These are phyloP conservation scores for Drosophila anomalata DNA, from an alignment of 2,888 invertebrate species.

Conservation along the genomic window DNA sequence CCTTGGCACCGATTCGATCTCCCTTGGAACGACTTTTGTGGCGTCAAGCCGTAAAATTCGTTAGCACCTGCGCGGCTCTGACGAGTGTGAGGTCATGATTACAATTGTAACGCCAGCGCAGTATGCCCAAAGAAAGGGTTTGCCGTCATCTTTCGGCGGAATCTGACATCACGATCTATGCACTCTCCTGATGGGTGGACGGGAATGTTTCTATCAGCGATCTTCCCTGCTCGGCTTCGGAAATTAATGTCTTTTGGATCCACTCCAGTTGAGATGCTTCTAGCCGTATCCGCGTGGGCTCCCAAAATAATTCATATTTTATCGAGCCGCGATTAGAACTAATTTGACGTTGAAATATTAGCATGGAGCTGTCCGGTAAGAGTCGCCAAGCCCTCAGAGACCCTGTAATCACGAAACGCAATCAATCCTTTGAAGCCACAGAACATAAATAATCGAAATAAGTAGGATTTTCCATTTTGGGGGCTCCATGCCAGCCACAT, in stretches of 20 bases:
- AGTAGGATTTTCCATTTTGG: constrained; percentile 49
- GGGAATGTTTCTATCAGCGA: background rate
- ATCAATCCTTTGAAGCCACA: constrained; percentile 69
- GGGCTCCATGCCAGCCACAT: constrained; percentile 50
- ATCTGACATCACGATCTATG: constrained; percentile 50
- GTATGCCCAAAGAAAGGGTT: constrained; percentile 60
- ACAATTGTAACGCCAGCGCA: constrained; percentile 63
- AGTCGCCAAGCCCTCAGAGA: constrained; percentile 19
- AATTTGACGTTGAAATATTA: constrained; percentile 78
- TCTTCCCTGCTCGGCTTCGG: background rate
- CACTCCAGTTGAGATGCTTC: constrained; percentile 8
- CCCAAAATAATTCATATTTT: constrained; percentile 59
- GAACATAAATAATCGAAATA: constrained; percentile 71
- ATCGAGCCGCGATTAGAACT: constrained; percentile 72
- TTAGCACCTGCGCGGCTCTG: constrained; percentile 58
- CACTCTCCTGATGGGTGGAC: background rate
- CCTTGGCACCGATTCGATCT: constrained; percentile 38
- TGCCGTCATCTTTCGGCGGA: constrained; percentile 41
- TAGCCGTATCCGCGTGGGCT: constrained; percentile 10
- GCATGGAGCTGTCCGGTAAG: constrained; percentile 29
- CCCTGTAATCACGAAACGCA: constrained; percentile 64
- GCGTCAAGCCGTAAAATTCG: constrained; percentile 77
- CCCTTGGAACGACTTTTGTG: constrained; percentile 31
- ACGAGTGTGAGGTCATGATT: constrained; percentile 71
- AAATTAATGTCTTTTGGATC: constrained; percentile 17